Percentiles rank a stretch among this genome's conserved stretches.
Evolutionary conservation across 2,113 vertebrate genomes (phyloP).

Genomic region (Tichodroma muraria): DNA sequence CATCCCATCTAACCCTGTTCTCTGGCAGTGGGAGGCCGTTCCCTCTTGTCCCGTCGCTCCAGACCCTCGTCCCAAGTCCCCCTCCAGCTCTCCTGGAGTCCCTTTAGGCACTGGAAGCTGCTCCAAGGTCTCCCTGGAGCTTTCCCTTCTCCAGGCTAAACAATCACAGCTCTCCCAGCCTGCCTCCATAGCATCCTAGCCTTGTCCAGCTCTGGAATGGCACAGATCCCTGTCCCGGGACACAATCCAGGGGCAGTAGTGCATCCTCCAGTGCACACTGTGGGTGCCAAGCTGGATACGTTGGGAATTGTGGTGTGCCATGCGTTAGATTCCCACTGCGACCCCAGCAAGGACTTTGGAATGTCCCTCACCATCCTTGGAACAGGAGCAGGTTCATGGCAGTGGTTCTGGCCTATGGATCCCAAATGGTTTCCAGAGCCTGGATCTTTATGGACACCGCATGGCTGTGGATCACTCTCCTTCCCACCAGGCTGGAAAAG

Average conservation of each 20-base stretch:
- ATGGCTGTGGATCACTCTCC: rapidly evolving
- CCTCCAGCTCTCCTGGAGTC: background rate
- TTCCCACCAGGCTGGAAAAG: background rate
- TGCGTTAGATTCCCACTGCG: rapidly evolving
- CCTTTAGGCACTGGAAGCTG: background rate
- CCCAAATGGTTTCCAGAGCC: rapidly evolving
- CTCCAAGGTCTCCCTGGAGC: background rate
- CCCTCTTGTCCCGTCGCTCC: background rate
- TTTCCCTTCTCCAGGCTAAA: background rate
- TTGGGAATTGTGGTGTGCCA: rapidly evolving
- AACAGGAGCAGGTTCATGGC: background rate
- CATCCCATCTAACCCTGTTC: background rate
- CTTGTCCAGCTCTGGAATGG: background rate
- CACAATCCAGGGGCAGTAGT: rapidly evolving
- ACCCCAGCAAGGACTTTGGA: rapidly evolving
- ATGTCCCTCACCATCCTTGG: background rate
- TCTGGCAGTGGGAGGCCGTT: background rate
- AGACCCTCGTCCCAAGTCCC: background rate
- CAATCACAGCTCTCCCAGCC: background rate
- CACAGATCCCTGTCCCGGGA: background rate
- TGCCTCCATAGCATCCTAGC: background rate
- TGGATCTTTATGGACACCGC: rapidly evolving
- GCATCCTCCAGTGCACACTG: rapidly evolving
- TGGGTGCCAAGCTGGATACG: background rate
- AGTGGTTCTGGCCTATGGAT: rapidly evolving